Conservation (phyloP, 2,797 vertebrate species). For the Manis javanica region DNA sequence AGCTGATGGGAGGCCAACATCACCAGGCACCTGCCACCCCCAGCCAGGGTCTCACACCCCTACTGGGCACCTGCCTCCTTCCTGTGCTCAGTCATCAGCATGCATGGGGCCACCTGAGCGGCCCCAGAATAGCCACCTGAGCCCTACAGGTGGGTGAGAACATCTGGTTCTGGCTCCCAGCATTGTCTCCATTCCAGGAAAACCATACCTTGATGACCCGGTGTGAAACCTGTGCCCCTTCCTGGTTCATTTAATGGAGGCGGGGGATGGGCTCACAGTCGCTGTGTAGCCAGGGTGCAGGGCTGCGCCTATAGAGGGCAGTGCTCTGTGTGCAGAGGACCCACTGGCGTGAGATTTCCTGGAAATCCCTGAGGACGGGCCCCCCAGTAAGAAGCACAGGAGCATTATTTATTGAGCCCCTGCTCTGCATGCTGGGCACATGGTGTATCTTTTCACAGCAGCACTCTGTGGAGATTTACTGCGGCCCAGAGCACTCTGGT, state of each 20-base stretch:
- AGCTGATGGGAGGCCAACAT: not conserved
- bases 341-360: not conserved
- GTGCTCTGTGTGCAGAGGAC: no score
- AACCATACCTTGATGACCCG: not conserved
- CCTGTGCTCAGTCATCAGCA: fast-evolving
- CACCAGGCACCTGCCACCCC: no score
- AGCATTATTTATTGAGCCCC: not conserved
- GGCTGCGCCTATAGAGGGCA: not conserved
- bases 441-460: not conserved
- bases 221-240: not conserved
- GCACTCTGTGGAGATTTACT: not conserved
- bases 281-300: not conserved
- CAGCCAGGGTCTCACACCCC: not conserved
- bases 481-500: not conserved
- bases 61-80: not conserved
- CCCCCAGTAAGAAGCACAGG: no score
- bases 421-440: no score
- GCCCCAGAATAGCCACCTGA: fast-evolving
- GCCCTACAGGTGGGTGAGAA: not conserved
- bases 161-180: not conserved
- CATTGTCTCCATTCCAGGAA: not conserved
- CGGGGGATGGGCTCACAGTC: not conserved
- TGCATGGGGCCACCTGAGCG: no score
- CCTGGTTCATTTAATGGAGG: not conserved
- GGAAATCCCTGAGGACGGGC: not conserved